Evolutionary conservation across 2,113 vertebrate genomes (phyloP).

Genomic region (Malurus elegans): DNA sequence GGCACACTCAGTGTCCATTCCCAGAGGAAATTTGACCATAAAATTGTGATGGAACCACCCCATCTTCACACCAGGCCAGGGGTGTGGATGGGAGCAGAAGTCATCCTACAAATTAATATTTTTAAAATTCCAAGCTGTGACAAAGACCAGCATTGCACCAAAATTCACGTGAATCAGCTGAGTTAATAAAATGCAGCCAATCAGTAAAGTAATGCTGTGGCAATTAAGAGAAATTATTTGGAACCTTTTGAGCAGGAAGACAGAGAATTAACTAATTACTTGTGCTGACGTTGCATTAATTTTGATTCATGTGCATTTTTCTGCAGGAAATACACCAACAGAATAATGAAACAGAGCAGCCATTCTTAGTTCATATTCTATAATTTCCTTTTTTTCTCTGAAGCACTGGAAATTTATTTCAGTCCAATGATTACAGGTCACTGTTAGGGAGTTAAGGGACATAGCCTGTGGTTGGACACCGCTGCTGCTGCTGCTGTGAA

Average conservation of each 20-base stretch:
- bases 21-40: no score
- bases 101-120: not conserved
- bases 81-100: not conserved
- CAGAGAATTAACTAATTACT: not conserved
- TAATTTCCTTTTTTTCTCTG: not conserved
- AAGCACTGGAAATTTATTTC: not conserved
- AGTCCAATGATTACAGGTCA: fast-evolving
- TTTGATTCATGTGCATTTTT: not conserved
- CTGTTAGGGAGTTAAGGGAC: not conserved
- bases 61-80: not conserved
- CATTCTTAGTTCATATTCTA: not conserved
- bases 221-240: not conserved
- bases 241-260: not conserved
- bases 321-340: not conserved
- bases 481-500: not conserved
- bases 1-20: no score
- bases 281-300: not conserved
- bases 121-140: not conserved
- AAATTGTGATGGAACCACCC: not conserved
- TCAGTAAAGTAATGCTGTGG: not conserved
- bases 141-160: not conserved
- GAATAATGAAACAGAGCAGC: not conserved
- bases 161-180: not conserved
- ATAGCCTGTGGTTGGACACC: not conserved
- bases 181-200: not conserved